Evolutionary conservation across 2,113 vertebrate species (phyloP), one percentile per base, ranked within the genome.

Genomic region (Leucoraja erinaceus): DNA sequence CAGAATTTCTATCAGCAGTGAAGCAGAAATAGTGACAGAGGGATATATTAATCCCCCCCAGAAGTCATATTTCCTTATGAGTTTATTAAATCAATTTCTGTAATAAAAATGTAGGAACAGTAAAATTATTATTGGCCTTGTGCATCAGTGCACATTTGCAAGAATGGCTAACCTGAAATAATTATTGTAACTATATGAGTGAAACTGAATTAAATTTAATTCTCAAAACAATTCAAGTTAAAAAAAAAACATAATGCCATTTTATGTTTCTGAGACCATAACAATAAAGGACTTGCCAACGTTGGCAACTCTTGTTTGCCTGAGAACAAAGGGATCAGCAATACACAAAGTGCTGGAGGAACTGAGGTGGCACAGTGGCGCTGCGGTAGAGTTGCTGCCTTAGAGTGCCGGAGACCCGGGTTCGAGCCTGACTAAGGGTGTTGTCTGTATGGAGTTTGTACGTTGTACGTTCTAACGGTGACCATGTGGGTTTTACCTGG

Each of bases 1-100:
- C 90, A 91, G 90, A 91, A 91, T 91, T 91, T 90, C 88, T 91
- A 91, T 91, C 90, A 91, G 90, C 90, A 47, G 4, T 91, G 90
- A 72, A 22, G 68, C 20, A 10, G 66, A 72, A 72, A 91, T 68
- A 91, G 16, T 91, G 88, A 90, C 88, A 90, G 31, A 70, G 88
- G 66, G n/a, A 91, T 72, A 72, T 47, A 91, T 91, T 91, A 72
- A 54, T 28, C 66, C 68, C 86, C n/a, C 38, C 90, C 18, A 74
- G 68, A 91, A 74, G 68, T 70, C 33, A 72, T 38, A 74, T 70
- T 91, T 91, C 68, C 68, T 91, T 91, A 91, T 72, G 90, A 72
- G 68, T 91, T 91, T 91, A 91, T 91, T 91, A 91, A 91, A 72
- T 72, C 31, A 91, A 91, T 91, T 91, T 91, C 90, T 91, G 66